Conservation (phyloP, 1,140 invertebrate genomes). For the Zaprionus ornatus region DNA sequence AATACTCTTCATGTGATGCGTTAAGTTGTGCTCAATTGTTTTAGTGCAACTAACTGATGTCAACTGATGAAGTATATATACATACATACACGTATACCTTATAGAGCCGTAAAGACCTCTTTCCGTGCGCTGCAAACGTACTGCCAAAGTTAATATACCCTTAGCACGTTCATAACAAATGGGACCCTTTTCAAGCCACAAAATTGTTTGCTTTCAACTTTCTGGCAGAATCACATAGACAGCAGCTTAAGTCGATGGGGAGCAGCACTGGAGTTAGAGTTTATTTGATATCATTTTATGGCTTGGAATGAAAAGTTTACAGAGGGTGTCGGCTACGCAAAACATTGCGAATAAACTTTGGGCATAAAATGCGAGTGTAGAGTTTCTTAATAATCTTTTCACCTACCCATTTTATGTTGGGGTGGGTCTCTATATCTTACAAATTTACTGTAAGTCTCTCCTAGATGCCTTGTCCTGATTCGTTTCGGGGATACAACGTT, state of each 20-base stretch:
- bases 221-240: background rate
- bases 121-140: no score
- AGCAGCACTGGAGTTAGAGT: background rate
- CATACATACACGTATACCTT: no score
- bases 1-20: no score
- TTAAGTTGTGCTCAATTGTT: no score
- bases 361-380: no score
- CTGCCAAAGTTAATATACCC: background rate
- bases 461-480: background rate
- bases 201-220: background rate
- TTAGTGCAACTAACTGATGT: no score
- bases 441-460: background rate
- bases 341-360: no score
- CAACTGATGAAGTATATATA: no score
- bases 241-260: background rate
- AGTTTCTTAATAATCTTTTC: conserved; percentile 47
- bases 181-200: background rate
- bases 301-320: background rate
- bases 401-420: conserved; percentile 14
- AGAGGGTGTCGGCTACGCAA: background rate
- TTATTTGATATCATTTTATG: conserved; percentile 1
- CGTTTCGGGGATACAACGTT: background rate
- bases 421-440: background rate
- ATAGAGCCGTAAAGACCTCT: no score
- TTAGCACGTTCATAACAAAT: background rate